A percentile compares a stretch with the other conserved stretches of the same genome.
Evolutionary conservation across 2,113 vertebrate species (phyloP).

Genomic region (Megalops atlanticus): DNA sequence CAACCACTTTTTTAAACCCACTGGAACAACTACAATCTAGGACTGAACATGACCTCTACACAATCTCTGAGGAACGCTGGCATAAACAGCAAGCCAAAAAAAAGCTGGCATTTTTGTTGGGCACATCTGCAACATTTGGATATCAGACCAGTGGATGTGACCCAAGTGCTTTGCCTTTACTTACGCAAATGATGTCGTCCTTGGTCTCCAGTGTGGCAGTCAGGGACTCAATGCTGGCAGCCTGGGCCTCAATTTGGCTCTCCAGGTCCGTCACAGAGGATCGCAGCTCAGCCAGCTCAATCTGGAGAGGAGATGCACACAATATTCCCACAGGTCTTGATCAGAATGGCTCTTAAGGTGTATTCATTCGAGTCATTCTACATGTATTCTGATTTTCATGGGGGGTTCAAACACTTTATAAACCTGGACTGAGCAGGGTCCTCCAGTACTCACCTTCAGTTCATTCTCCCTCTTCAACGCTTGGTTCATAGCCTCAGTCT

Average conservation of each 20-base stretch:
- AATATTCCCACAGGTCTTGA: not conserved
- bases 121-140: not conserved
- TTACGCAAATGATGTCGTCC: conserved; percentile 73
- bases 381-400: not conserved
- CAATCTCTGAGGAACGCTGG: too few relatives aligned
- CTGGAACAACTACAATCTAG: too few relatives aligned
- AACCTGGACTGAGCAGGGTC: not conserved
- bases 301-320: conserved; percentile 44
- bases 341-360: not conserved
- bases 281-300: conserved; percentile 66
- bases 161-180: not conserved
- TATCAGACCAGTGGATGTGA: not conserved
- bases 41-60: not conserved
- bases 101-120: not conserved
- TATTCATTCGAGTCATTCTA: not conserved
- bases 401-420: too few relatives aligned
- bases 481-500: conserved; percentile 71
- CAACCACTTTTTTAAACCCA: too few relatives aligned
- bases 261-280: conserved; percentile 62
- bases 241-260: conserved; percentile 57
- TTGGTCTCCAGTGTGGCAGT: conserved; percentile 68
- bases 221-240: conserved; percentile 65
- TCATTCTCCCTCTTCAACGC: conserved; percentile 72
- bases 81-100: too few relatives aligned
- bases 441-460: conserved; percentile 64